These are phyloP conservation scores for Stenodera caucasica DNA, from an alignment of 2,888 invertebrate genomes.

Conservation along the genomic window DNA sequence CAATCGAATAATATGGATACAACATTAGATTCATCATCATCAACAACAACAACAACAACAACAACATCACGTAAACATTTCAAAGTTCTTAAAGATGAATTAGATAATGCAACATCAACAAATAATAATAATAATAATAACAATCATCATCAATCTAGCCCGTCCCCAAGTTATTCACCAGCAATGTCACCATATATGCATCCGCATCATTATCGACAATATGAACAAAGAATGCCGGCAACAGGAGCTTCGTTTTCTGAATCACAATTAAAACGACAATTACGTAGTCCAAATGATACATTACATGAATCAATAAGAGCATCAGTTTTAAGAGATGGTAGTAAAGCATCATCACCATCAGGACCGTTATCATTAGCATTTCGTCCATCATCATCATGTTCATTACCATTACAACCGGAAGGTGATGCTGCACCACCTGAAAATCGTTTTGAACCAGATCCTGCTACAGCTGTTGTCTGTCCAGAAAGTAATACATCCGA, in stretches of 20 bases:
- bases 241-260: conserved; percentile 48
- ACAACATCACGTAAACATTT: conserved; percentile 50
- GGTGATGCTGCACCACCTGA: conserved; percentile 61
- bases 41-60: no score
- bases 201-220: conserved; percentile 50
- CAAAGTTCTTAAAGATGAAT: conserved; percentile 45
- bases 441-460: conserved; percentile 58
- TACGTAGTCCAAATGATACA: conserved; percentile 60
- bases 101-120: conserved; percentile 35
- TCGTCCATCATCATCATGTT: conserved; percentile 56
- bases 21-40: conserved; percentile 53
- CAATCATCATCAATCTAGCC: conserved; percentile 51
- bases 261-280: conserved; percentile 58
- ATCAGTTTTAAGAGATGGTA: conserved; percentile 68
- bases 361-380: conserved; percentile 46
- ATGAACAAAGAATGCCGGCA: conserved; percentile 54
- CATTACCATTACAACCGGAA: conserved; percentile 58
- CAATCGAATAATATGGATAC: conserved; percentile 54
- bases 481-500: conserved; percentile 53
- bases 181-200: conserved; percentile 58
- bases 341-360: conserved; percentile 57
- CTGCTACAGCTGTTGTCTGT: conserved; percentile 56
- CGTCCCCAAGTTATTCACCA: conserved; percentile 56
- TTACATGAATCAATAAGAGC: conserved; percentile 66
- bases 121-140: conserved; percentile 14